Evolutionary conservation across 2,888 invertebrate species (phyloP), one percentile per base, ranked within the genome.

Genomic region (Ferrisia virgata): DNA sequence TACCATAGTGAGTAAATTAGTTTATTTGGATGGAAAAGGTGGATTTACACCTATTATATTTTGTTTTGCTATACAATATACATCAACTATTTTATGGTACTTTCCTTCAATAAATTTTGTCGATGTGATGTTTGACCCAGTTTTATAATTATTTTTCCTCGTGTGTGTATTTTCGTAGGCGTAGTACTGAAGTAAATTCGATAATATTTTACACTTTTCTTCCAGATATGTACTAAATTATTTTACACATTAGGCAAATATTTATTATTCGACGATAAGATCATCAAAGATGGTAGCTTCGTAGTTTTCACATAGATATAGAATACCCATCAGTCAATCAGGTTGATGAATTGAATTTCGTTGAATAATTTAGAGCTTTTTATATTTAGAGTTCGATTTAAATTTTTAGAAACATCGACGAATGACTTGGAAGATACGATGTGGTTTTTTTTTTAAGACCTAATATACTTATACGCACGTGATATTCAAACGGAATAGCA

Each of bases 401-500:
- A 18, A 69, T 69, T 69, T 9, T 5, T 18, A 36, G 36, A 76
- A 76, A 33, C 15, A 76, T 76, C 72, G 36, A 36, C 36, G 15
- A 13, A 69, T 15, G 72, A 36, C 11, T 76, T 18, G 9, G 8
- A 15, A 53, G 53, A 18, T 18, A 28, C 33, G 5, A 1, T 36
- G 36, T 36, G 36, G 1, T 36, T 76, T 36, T 18, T 22, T 76
- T 69, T 69, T 31, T 33, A 3, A 18, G 36, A 11, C 72, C 18
- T 18, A 36, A 33, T 76, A 11, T 53, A 40, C 40, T 13, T 13
- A n/a, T 53, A 72, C 33, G 72, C 72, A 76, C 72, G 72, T 76
- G 72, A 76, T 36, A 76, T 76, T 72, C 33, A 76, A 76, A 36
- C 72, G 72, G 18, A 36, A 76, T 76, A 36, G 69, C 69, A 69